phyloP scores from a whole-genome alignment of 2,888 invertebrate species.

The Cataglyphis altisquamis region DNA sequence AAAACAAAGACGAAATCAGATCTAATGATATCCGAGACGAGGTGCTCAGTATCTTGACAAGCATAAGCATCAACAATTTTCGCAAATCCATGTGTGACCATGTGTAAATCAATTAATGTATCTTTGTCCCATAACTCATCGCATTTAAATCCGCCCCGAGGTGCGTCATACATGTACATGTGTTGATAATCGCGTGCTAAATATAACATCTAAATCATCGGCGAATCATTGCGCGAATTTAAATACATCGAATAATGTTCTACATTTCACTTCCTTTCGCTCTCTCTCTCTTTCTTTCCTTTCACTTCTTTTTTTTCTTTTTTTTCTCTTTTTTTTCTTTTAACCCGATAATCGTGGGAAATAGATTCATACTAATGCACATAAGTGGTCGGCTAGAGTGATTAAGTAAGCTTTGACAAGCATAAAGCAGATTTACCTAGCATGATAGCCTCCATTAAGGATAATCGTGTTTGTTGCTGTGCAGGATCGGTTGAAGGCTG shows the following conservation, averaged over 20 bases:
- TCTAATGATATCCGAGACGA: constrained; percentile 18
- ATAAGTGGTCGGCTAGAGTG: constrained; percentile 48
- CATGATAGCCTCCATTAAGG: constrained; percentile 78
- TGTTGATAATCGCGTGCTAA: constrained; percentile 43
- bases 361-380: constrained; percentile 60
- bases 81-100: background rate
- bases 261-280: constrained; percentile 33
- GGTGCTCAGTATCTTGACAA: constrained; percentile 5
- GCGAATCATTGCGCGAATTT: constrained; percentile 38
- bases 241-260: constrained; percentile 27
- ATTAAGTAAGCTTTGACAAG: constrained; percentile 63
- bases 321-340: constrained; percentile 46
- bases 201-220: constrained; percentile 41
- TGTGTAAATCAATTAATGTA: background rate
- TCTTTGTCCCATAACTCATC: constrained; percentile 35
- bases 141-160: constrained; percentile 11
- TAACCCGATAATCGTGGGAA: constrained; percentile 62
- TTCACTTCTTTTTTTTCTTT: constrained; percentile 32
- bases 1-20: constrained; percentile 48
- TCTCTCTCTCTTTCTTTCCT: constrained; percentile 3
- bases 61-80: constrained; percentile 18
- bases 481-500: constrained; percentile 83
- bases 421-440: constrained; percentile 67
- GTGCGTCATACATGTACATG: constrained; percentile 31
- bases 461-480: constrained; percentile 83